phyloP scores from a whole-genome alignment of 2,113 vertebrate species.

The Alligator sinensis region DNA sequence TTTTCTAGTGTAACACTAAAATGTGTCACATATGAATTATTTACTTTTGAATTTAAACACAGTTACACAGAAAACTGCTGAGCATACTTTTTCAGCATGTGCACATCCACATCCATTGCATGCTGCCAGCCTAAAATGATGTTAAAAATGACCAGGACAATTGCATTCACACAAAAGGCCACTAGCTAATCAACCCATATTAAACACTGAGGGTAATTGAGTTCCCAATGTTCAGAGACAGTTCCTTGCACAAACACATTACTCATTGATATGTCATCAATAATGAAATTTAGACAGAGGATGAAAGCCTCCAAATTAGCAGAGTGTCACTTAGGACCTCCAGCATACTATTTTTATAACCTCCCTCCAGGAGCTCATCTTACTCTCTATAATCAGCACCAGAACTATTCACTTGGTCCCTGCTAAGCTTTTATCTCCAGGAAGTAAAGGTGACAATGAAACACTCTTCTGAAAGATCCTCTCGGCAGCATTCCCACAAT shows the following conservation, averaged over 20 bases:
- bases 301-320: conserved; percentile 73
- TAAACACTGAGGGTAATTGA: conserved; percentile 60
- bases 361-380: conserved; percentile 49
- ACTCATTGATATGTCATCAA: conserved; percentile 51
- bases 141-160: conserved; percentile 22
- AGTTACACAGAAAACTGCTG: not conserved
- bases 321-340: conserved; percentile 61
- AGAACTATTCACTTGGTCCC: conserved; percentile 63
- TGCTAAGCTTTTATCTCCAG: conserved; percentile 72
- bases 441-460: conserved; percentile 80
- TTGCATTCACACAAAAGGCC: conserved; percentile 2
- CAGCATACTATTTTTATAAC: conserved; percentile 71
- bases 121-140: not conserved
- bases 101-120: not conserved
- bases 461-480: conserved; percentile 58
- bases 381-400: conserved; percentile 68
- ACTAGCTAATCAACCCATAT: conserved; percentile 15
- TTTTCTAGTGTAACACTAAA: not conserved
- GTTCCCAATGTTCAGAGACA: conserved; percentile 47
- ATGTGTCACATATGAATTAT: not conserved
- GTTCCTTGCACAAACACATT: conserved; percentile 49
- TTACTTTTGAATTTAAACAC: not conserved
- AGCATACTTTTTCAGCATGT: not conserved
- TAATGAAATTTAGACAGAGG: conserved; percentile 70
- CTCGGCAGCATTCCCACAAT: conserved; percentile 65